Evolutionary conservation across 2,113 vertebrate species (phyloP).

Genomic region (Campylorhamphus procurvoides): DNA sequence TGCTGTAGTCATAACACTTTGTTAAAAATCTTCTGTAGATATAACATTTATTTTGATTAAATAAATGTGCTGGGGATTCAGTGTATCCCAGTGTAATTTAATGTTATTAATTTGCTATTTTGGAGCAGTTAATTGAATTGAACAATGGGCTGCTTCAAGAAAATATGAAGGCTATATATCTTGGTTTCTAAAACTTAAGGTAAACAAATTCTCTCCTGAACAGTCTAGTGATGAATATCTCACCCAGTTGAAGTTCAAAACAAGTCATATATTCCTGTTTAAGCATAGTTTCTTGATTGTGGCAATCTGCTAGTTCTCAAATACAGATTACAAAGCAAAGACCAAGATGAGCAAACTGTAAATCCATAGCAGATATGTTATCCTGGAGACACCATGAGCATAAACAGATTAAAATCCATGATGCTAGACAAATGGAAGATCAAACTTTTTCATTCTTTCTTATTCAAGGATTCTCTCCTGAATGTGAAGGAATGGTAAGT

Average conservation of each 20-base stretch:
- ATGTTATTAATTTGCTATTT: not conserved
- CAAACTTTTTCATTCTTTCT: not conserved
- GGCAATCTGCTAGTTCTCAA: not conserved
- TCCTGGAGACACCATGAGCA: not conserved
- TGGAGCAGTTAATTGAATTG: not conserved
- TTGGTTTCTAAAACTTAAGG: not conserved
- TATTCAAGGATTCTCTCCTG: not conserved
- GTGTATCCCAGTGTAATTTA: not conserved
- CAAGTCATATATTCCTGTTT: not conserved
- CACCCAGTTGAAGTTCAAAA: not conserved
- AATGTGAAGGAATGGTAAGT: not conserved
- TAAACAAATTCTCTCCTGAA: not conserved
- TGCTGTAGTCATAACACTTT: not conserved
- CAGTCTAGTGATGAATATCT: not conserved
- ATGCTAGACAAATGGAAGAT: not conserved
- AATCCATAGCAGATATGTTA: not conserved
- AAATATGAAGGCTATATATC: not conserved
- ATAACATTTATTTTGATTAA: slow-evolving; percentile 43
- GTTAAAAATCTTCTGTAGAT: slow-evolving; percentile 15
- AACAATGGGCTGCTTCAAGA: not conserved
- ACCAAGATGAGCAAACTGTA: not conserved
- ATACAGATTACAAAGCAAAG: not conserved
- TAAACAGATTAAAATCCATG: not conserved
- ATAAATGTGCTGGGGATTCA: not conserved
- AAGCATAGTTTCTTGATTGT: not conserved